Conservation (phyloP, 1,140 invertebrate genomes). For the Scaptomyza graminum region DNA sequence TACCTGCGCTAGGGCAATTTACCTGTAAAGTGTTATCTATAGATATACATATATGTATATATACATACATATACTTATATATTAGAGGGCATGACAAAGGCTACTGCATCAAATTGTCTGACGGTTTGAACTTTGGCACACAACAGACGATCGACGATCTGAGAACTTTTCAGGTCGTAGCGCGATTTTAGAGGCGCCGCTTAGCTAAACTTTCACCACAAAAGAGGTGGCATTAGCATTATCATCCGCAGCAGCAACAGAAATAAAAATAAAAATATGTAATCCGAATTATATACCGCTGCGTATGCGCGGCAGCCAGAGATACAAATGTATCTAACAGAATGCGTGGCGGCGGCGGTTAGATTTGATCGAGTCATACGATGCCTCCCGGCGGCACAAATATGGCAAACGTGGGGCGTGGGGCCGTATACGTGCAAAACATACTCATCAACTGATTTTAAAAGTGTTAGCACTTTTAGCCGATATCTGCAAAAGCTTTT, state of each 20-base stretch:
- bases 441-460: constrained; percentile 26
- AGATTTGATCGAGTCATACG: not conserved
- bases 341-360: constrained; percentile 18
- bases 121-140: constrained; percentile 43
- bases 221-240: not conserved
- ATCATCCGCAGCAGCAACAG: not conserved
- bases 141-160: constrained; percentile 32
- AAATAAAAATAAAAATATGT: constrained; percentile 46
- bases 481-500: constrained; percentile 33
- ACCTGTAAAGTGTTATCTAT: no score
- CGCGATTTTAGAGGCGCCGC: constrained; percentile 11
- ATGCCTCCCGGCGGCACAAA: constrained; percentile 19
- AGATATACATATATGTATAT: no score
- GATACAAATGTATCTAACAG: constrained; percentile 40
- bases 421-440: constrained; percentile 49
- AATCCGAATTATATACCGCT: constrained; percentile 32
- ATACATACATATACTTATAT: no score
- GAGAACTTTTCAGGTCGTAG: constrained; percentile 27
- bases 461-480: constrained; percentile 39
- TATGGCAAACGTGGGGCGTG: constrained; percentile 37
- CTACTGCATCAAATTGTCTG: constrained; percentile 29
- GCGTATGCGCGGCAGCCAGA: constrained; percentile 12
- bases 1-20: no score
- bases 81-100: constrained; percentile 16
- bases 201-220: constrained; percentile 32